Evolutionary conservation across 1,140 invertebrate genomes (phyloP), one percentile per base, ranked within the genome.

Genomic region (Drosophila kikkawai): DNA sequence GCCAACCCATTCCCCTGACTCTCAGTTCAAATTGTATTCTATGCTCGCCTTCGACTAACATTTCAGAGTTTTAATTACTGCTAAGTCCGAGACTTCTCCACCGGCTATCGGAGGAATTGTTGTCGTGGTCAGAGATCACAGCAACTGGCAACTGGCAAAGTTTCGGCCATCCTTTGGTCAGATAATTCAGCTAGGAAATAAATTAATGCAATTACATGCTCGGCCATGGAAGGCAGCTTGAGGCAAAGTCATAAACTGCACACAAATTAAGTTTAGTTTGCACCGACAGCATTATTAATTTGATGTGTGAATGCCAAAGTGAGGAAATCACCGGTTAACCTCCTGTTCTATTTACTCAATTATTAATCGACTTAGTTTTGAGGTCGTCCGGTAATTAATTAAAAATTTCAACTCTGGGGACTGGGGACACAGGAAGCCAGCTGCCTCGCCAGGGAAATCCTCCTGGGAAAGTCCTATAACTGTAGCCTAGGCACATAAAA

Each of bases 201-300:
- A 87, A 86, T 80, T 80, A 82, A 80, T 83, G 84, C 84, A 86
- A 86, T 86, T 88, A 86, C 59, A 79, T 53, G 63, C 32, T 44
- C 34, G 22, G 42, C 44, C 41, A 55, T 53, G 58, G 64, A 26
- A 61, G 37, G 32, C 60, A 12, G 26, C 48, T 34, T 0, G n/a
- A 22, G 34, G 29, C 58, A 36, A 37, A 57, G 48, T 53, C 48
- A 74, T 65, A 76, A 82, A 82, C 29, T 41, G 48, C 71, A 76
- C 76, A 56, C 51, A 64, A 70, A 75, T 82, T 77, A 37, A 64
- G 70, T 58, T 57, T 29, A 8, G 70, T 50, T 15, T 71, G 69
- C 67, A 90, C 70, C 77, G 81, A 81, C 81, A 79, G 78, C 78
- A 90, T 85, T 79, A 90, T 88, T 79, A 79, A 90, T 88, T 81